Conservation (phyloP, 2,797 vertebrate genomes). For the Benthosema pterotum region DNA sequence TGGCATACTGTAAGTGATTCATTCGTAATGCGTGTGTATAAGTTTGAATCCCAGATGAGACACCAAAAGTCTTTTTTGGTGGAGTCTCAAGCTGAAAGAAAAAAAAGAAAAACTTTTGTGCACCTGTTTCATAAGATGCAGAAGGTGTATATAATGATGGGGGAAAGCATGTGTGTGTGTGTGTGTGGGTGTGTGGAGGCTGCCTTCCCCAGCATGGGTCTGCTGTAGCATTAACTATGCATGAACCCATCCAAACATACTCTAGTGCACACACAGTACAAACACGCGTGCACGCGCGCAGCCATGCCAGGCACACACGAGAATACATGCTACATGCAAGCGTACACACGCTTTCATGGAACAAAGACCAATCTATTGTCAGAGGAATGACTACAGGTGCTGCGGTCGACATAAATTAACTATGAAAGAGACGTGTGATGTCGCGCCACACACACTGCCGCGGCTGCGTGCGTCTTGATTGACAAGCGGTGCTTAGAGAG, state of each 20-base stretch:
- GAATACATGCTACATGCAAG: too few species aligned
- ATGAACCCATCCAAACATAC: slow-evolving; percentile 60
- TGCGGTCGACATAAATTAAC: slow-evolving; percentile 75
- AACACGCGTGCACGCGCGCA: slow-evolving; percentile 1
- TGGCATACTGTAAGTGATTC: not conserved
- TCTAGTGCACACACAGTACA: not conserved
- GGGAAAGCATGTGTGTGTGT: too few species aligned
- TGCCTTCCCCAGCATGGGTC: slow-evolving; percentile 66
- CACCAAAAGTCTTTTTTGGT: not conserved
- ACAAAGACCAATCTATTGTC: slow-evolving; percentile 47
- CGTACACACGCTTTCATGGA: not conserved
- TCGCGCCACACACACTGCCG: slow-evolving; percentile 61
- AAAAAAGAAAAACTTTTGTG: not conserved
- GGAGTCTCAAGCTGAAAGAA: not conserved
- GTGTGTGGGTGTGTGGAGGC: slow-evolving; percentile 16
- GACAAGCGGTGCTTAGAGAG: slow-evolving; percentile 64
- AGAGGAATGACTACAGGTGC: slow-evolving; percentile 71
- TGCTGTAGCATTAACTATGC: slow-evolving; percentile 70
- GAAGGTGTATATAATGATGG: slow-evolving; percentile 39
- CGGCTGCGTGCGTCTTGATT: slow-evolving; percentile 58
- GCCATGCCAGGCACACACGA: slow-evolving; percentile 13
- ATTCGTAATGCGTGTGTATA: not conserved
- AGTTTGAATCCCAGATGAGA: not conserved
- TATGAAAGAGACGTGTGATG: slow-evolving; percentile 76
- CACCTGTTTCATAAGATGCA: slow-evolving; percentile 26